Conservation (phyloP, 2,888 invertebrate genomes). For the Nephrotoma appendiculata region DNA sequence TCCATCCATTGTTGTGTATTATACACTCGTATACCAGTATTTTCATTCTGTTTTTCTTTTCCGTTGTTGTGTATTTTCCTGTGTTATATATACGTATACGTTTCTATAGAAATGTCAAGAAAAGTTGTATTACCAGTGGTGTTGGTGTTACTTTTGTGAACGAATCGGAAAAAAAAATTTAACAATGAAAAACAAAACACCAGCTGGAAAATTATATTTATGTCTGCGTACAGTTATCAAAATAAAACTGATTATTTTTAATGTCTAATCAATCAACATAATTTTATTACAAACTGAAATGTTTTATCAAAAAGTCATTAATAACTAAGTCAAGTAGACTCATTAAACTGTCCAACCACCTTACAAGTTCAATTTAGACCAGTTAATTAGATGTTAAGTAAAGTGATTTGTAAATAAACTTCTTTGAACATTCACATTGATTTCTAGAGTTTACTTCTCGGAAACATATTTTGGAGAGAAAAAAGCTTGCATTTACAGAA, state of each 20-base stretch:
- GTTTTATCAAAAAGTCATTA: no score
- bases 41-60: not conserved
- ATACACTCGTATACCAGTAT: not conserved
- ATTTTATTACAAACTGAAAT: no score
- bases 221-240: not conserved
- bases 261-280: not conserved
- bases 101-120: not conserved
- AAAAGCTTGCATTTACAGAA: no score
- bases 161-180: not conserved
- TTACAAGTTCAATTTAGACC: no score
- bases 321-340: no score
- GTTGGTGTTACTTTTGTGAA: not conserved
- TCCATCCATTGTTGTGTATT: not conserved
- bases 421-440: no score
- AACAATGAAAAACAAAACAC: not conserved
- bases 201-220: not conserved
- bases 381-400: no score
- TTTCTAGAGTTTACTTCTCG: no score
- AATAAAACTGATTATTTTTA: not conserved
- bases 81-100: not conserved
- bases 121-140: not conserved
- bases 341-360: no score
- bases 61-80: not conserved
- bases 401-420: no score
- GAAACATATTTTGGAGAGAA: no score